Evolutionary conservation across 1,140 invertebrate genomes (phyloP), one percentile per base, ranked within the genome.

Genomic region (Macrotrachela quadricornifera): DNA sequence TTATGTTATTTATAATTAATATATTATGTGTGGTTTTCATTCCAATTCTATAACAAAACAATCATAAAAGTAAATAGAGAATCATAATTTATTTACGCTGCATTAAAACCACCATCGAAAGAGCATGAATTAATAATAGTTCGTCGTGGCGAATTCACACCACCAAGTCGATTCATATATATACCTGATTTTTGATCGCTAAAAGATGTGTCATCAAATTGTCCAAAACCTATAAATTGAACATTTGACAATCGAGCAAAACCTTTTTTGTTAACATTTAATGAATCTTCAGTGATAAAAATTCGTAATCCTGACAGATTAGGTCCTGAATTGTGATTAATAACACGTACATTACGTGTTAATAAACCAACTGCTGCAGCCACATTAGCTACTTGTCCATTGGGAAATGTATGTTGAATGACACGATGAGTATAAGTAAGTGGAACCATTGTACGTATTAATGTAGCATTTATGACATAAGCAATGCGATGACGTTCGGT

Each of bases 231-330:
- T 36, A 30, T 36, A 16, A 53, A 48, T 46, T 53, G n/a, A 17
- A 53, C 44, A 48, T 47, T 10, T 11, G 45, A 47, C 15, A 53
- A 16, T 46, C 51, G 38, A 6, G 40, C 51, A 53, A 41, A 47
- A n/a, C 44, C 44, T 41, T 46, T 53, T 38, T 36, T 14, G 42
- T 50, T 12, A 37, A 46, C n/a, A n/a, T n/a, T 15, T 13, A 39
- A 45, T 10, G 51, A 48, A 51, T 49, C 57, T 12, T 48, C 40
- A 2, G 54, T 51, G n/a, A 67, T 62, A 14, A 68, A 30, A 4
- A 68, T 55, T 10, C 66, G 57, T n/a, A 63, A 63, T 17, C 67
- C 67, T 54, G 63, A 68, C 10, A 64, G 61, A 49, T 68, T 61
- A 4, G 45, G 47, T 1, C 56, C 51, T 47, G 63, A 39, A 30